Evolutionary conservation across 2,113 vertebrate species (phyloP).

Genomic region (Ifrita kowaldi): DNA sequence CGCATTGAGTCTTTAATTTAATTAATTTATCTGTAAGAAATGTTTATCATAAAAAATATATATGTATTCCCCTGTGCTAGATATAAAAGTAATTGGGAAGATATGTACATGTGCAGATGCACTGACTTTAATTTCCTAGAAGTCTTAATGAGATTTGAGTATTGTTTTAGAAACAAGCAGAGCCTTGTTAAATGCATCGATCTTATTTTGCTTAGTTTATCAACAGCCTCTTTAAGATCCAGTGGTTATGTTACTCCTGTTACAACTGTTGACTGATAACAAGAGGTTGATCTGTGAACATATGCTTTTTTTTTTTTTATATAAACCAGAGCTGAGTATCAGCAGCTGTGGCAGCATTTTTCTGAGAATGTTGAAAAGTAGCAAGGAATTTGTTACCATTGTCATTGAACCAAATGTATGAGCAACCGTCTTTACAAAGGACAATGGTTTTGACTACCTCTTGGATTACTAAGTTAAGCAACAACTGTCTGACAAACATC

Average conservation of each 20-base stretch:
- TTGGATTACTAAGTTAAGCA: constrained; percentile 65
- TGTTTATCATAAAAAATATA: constrained; percentile 82
- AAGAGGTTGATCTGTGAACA: constrained; percentile 57
- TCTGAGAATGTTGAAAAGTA: constrained; percentile 37
- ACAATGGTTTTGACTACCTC: constrained; percentile 75
- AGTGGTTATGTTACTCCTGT: constrained; percentile 60
- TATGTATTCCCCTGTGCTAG: constrained; percentile 75
- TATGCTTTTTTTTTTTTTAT: background rate
- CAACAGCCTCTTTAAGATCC: constrained; percentile 66
- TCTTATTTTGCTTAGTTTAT: constrained; percentile 58
- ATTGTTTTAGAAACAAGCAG: constrained; percentile 68
- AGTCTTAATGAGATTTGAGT: constrained; percentile 75
- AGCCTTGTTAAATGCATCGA: constrained; percentile 63
- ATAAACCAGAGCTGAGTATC: constrained; percentile 19
- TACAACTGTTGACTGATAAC: constrained; percentile 44
- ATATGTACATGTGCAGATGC: constrained; percentile 68
- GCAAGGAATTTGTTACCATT: constrained; percentile 50
- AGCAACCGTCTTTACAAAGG: constrained; percentile 50
- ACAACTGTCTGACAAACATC: constrained; percentile 60
- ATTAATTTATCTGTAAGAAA: constrained; percentile 86
- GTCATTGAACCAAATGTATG: constrained; percentile 44
- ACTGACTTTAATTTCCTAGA: constrained; percentile 74
- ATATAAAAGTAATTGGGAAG: constrained; percentile 73
- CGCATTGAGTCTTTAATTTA: constrained; percentile 81
- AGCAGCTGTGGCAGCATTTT: constrained; percentile 41